Evolutionary conservation across 2,888 invertebrate species (phyloP), one percentile per base, ranked within the genome.

Genomic region (Lycophotia porphyrea): DNA sequence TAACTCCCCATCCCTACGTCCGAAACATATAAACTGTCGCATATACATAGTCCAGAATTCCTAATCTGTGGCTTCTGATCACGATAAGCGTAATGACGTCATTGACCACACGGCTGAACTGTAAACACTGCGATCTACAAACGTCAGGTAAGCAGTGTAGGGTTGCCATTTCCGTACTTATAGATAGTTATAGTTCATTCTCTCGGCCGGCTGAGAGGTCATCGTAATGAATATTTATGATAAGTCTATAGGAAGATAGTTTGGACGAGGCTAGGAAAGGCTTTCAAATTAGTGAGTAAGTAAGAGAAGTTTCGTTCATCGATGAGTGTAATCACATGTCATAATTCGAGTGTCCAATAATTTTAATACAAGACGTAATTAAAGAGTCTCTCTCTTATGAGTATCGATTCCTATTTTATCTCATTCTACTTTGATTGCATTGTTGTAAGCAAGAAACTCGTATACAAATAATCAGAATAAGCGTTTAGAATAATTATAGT

Each of bases 81-180:
- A 42, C 39, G 74, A 74, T 82, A 71, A 66, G 44, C 68, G 5
- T 71, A 74, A 83, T 71, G 71, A 82, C 74, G 49, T 79, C 84
- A 81, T 74, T 34, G 68, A 39, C 70, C 58, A 60, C 47, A 64
- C 1, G 52, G 55, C 68, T 71, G 65, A 78, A 36, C 34, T 55
- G 9, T 27, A 18, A 68, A 74, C 52, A n/a, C 39, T 55, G 9
- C 34, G 31, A 68, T 83, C 55, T 69, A 71, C 64, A 68, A 78
- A 67, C 39, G 67, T 24, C 64, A 65, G 63, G 31, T 68, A 44
- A 24, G 49, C 60, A 63, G 42, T 68, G n/a, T 24, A 39, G 44
- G 24, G 21, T 34, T 65, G 39, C 18, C 36, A 55, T 7, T 81
- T 31, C 36, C n/a, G 9, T 52, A 21, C 11, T 47, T 39, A 65